phyloP scores from a whole-genome alignment of 1,140 invertebrate genomes.

The Trachymyrmex cornetzi region DNA sequence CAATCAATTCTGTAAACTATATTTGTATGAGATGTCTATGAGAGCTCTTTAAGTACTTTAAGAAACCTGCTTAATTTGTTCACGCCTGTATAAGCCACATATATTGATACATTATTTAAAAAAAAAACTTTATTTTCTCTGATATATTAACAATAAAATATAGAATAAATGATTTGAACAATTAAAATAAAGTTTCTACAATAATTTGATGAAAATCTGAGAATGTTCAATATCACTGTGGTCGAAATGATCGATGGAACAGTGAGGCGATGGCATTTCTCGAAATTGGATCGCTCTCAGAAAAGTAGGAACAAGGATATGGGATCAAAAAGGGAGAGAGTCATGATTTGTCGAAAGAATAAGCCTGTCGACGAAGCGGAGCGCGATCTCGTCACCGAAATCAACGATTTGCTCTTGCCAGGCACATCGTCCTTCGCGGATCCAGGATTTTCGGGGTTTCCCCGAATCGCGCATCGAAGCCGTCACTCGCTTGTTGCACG shows the following conservation, averaged over 20 bases:
- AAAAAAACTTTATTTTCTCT: too few relatives aligned
- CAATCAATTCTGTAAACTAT: too few relatives aligned
- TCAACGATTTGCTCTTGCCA: slow-evolving; percentile 77
- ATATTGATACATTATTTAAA: too few relatives aligned
- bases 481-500: slow-evolving; percentile 69
- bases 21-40: too few relatives aligned
- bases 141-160: neutral
- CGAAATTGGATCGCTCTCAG: slow-evolving; percentile 74
- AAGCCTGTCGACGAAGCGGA: slow-evolving; percentile 73
- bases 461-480: slow-evolving; percentile 10
- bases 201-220: slow-evolving; percentile 55
- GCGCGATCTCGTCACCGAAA: slow-evolving; percentile 66
- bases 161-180: neutral
- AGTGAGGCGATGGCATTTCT: slow-evolving; percentile 67
- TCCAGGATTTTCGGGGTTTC: slow-evolving; percentile 68
- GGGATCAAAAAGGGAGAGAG: slow-evolving; percentile 54
- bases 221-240: slow-evolving; percentile 1
- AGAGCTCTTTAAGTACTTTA: too few relatives aligned
- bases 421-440: slow-evolving; percentile 69
- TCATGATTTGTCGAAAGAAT: slow-evolving; percentile 80
- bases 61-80: too few relatives aligned
- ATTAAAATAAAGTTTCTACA: slow-evolving; percentile 38
- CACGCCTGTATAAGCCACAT: too few relatives aligned
- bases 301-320: neutral
- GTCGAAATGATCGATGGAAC: slow-evolving; percentile 69